Evolutionary conservation across 2,113 vertebrate species (phyloP).

Genomic region (Zosterops pallidus): DNA sequence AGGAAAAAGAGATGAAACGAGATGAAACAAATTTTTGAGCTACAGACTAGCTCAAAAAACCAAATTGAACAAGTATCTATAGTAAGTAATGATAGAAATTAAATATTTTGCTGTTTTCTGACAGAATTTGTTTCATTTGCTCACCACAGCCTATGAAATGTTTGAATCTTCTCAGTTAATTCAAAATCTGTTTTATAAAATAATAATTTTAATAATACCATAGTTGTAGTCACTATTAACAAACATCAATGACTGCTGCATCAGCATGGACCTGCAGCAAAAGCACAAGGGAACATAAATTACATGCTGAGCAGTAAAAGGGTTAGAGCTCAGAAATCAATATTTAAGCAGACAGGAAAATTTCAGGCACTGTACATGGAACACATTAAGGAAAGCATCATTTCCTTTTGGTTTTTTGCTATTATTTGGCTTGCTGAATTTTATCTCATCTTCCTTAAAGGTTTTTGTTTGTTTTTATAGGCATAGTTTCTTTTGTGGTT

Average conservation of each 20-base stretch:
- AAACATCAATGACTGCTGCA: neutral
- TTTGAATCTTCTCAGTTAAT: neutral
- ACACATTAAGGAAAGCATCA: neutral
- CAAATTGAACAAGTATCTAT: neutral
- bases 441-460: neutral
- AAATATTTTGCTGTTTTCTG: neutral
- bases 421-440: neutral
- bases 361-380: neutral
- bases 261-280: neutral
- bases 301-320: constrained; percentile 8
- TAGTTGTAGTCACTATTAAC: neutral
- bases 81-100: neutral
- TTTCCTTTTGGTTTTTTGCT: neutral
- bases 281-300: constrained; percentile 16
- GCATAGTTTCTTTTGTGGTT: neutral
- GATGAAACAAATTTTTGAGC: neutral
- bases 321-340: constrained; percentile 13
- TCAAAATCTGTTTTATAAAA: neutral
- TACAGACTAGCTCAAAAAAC: neutral
- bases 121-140: neutral
- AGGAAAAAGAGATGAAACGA: neutral
- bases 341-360: constrained; percentile 17
- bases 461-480: neutral
- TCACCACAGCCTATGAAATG: neutral
- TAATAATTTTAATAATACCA: neutral